A percentile compares a stretch with the other conserved stretches of the same genome.
Evolutionary conservation across 2,888 invertebrate species (phyloP).

Genomic region (Coecobrya sp.): DNA sequence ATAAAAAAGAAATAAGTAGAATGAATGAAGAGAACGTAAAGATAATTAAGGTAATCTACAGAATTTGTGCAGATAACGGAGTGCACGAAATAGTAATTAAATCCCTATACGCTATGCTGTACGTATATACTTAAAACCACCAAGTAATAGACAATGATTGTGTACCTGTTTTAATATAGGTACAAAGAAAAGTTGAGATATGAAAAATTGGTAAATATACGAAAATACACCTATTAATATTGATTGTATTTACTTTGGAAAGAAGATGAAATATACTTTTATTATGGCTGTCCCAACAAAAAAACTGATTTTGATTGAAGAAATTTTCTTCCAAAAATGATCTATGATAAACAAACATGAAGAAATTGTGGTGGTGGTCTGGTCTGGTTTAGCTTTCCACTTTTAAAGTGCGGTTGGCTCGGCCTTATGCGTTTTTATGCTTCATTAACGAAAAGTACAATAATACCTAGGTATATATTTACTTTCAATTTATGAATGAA

Average conservation of each 20-base stretch:
- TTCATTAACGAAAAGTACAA: slow-evolving; percentile 37
- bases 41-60: not conserved
- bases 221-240: not conserved
- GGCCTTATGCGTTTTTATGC: slow-evolving; percentile 15
- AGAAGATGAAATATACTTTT: not conserved
- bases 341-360: not conserved
- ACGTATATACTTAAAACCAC: too few species aligned
- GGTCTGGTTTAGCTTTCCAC: slow-evolving; percentile 48
- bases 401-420: slow-evolving; percentile 45
- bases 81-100: slow-evolving; percentile 21
- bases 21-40: not conserved
- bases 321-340: slow-evolving; percentile 15
- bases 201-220: not conserved
- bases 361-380: slow-evolving; percentile 20
- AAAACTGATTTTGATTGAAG: slow-evolving; percentile 38
- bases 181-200: not conserved
- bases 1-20: not conserved
- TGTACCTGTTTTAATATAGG: not conserved
- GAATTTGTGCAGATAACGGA: not conserved
- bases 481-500: slow-evolving; percentile 40
- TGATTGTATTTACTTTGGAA: not conserved
- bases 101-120: not conserved
- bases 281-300: not conserved
- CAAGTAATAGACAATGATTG: too few species aligned
- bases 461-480: not conserved